Evolutionary conservation across 2,888 invertebrate species (phyloP), one percentile per base, ranked within the genome.

Genomic region (Bellardia bayeri): DNA sequence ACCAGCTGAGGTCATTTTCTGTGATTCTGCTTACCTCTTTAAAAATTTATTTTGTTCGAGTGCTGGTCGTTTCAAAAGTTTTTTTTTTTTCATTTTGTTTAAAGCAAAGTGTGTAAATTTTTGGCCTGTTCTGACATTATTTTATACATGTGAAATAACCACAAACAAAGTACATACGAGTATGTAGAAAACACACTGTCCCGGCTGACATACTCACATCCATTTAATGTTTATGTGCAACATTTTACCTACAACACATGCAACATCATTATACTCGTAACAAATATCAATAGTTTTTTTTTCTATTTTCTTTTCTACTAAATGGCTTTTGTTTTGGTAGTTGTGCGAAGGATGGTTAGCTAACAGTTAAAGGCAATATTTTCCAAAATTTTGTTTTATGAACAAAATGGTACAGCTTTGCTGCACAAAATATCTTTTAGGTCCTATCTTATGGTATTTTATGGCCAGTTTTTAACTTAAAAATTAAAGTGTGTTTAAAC

Each of bases 1-100:
- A 64, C 49, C 79, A 87, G 83, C 83, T 87, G 85, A 79, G 87
- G 78, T 85, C 74, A 87, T 85, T 69, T 58, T 84, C 61, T 68
- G 68, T 69, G 82, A 82, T 87, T 87, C 87, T 68, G 13, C 56
- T 54, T 54, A 13, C 42, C n/a, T 45, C 45, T 63, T 68, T 78
- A 54, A 58, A 78, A 49, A 51, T 83, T 66, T 86, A 49, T 81
- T 71, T 45, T 71, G 56, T 74, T 56, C 11, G 51, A 45, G 51
- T 74, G 74, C 4, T 4, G 66, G 13, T 33, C 33, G 33, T 33
- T 33, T 11, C 45, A 45, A 45, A 45, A 45, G 11, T 45, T 45
- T 42, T 3, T 42, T 42, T 40, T 40, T 40, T 40, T 40, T 42
- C 0, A 0, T 68, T 58, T 63, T 74, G 63, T 75, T 80, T 56